A percentile compares a stretch with the other conserved stretches of the same genome.
These are phyloP conservation scores for Drosophila macrospina DNA, from an alignment of 2,888 invertebrate species.

Conservation along the genomic window DNA sequence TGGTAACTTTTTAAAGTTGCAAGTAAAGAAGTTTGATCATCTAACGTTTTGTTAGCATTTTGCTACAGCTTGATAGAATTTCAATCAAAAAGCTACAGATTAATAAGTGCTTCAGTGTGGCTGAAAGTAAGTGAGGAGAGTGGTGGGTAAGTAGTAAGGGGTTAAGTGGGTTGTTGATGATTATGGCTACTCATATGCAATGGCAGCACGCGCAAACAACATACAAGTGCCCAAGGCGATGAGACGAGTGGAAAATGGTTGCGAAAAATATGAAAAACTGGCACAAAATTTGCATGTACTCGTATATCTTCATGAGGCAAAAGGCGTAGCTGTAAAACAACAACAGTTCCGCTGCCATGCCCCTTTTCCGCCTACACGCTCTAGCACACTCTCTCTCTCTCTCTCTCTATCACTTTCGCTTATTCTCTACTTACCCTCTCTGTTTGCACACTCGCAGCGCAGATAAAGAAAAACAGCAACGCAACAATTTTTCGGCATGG, in stretches of 20 bases:
- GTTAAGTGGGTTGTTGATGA: conserved; percentile 41
- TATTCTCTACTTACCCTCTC: background rate
- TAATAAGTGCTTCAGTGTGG: conserved; percentile 5
- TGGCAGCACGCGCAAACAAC: conserved; percentile 16
- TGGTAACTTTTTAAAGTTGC: background rate
- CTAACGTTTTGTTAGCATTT: background rate
- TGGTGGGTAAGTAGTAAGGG: background rate
- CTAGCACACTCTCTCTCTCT: background rate
- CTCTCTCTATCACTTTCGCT: background rate
- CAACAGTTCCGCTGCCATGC: conserved; percentile 25
- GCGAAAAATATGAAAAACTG: conserved; percentile 46
- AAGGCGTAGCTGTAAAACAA: conserved; percentile 55
- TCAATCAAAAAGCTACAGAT: conserved; percentile 26
- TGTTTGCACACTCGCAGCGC: conserved; percentile 1
- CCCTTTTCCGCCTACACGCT: background rate
- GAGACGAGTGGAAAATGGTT: background rate
- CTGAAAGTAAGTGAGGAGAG: background rate
- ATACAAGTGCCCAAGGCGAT: too few species aligned
- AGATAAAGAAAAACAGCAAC: conserved; percentile 58
- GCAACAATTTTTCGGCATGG: conserved; percentile 74
- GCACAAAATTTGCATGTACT: conserved; percentile 73
- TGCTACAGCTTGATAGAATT: conserved; percentile 21
- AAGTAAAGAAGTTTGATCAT: background rate
- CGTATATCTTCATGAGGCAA: conserved; percentile 66
- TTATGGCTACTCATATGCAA: conserved; percentile 50